Evolutionary conservation across 2,888 invertebrate species (phyloP).

Genomic region (Drosophila multiciliata): DNA sequence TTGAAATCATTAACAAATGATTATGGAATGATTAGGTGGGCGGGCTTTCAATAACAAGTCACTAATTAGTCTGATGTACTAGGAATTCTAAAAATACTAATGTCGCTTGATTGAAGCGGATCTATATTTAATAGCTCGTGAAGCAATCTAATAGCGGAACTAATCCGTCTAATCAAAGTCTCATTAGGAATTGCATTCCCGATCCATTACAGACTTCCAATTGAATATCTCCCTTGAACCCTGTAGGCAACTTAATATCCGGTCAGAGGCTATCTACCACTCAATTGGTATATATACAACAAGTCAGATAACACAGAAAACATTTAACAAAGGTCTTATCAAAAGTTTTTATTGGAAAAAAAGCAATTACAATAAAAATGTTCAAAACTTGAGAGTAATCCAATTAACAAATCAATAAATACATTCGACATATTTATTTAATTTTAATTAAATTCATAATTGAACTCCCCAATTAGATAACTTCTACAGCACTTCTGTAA

Average conservation of each 20-base stretch:
- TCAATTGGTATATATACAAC: conserved; percentile 44
- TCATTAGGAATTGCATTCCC: conserved; percentile 19
- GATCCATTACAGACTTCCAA: conserved; percentile 15
- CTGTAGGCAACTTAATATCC: conserved; percentile 12
- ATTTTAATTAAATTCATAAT: background rate
- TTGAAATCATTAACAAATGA: conserved; percentile 40
- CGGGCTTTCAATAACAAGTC: conserved; percentile 41
- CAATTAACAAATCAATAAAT: background rate
- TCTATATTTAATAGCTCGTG: background rate
- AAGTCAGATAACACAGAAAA: conserved; percentile 35
- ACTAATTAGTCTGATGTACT: conserved; percentile 15
- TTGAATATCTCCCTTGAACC: conserved; percentile 11
- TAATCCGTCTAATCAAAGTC: conserved; percentile 34
- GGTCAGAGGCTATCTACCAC: conserved; percentile 41
- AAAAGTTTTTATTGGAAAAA: conserved; percentile 8
- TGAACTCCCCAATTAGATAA: background rate
- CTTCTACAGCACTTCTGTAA: background rate
- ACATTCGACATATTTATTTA: background rate
- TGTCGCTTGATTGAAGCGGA: conserved; percentile 16
- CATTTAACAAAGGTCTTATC: conserved; percentile 36
- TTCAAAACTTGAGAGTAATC: background rate
- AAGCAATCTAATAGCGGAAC: conserved; percentile 52
- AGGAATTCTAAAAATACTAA: conserved; percentile 60
- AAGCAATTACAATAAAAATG: background rate
- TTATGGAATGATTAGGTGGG: conserved; percentile 52